These are phyloP conservation scores for Nomada ferruginata DNA, from an alignment of 2,888 invertebrate genomes.

Conservation along the genomic window DNA sequence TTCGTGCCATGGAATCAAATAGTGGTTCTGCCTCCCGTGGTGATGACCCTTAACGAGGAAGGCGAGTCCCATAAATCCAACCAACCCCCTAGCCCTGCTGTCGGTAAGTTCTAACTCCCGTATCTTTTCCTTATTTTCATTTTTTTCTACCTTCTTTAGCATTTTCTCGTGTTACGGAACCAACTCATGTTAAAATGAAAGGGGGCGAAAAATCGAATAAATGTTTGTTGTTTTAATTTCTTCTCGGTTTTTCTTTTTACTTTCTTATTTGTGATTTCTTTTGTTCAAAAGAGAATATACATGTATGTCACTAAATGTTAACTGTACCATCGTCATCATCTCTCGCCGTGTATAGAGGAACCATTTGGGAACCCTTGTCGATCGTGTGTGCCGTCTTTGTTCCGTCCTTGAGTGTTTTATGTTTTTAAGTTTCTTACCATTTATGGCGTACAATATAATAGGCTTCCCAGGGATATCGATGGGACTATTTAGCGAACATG, in stretches of 20 bases:
- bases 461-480: slow-evolving; percentile 86
- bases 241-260: not conserved
- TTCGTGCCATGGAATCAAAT: slow-evolving; percentile 99
- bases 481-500: slow-evolving; percentile 85
- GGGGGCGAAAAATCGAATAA: not conserved
- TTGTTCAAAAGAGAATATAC: not conserved
- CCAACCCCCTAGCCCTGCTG: slow-evolving; percentile 82
- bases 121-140: slow-evolving; percentile 45
- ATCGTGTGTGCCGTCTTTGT: slow-evolving; percentile 77
- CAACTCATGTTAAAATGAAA: slow-evolving; percentile 29
- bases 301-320: not conserved
- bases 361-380: slow-evolving; percentile 6
- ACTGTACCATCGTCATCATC: not conserved
- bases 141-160: slow-evolving; percentile 26
- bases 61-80: slow-evolving; percentile 80
- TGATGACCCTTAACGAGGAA: slow-evolving; percentile 93
- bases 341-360: not conserved
- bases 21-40: slow-evolving; percentile 94
- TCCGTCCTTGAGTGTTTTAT: slow-evolving; percentile 77
- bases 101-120: slow-evolving; percentile 77
- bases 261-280: not conserved
- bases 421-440: slow-evolving; percentile 73
- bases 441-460: slow-evolving; percentile 78
- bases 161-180: slow-evolving; percentile 44
- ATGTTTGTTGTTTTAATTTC: not conserved